phyloP scores from a whole-genome alignment of 2,888 invertebrate genomes.

The Neoitamus cyanurus region DNA sequence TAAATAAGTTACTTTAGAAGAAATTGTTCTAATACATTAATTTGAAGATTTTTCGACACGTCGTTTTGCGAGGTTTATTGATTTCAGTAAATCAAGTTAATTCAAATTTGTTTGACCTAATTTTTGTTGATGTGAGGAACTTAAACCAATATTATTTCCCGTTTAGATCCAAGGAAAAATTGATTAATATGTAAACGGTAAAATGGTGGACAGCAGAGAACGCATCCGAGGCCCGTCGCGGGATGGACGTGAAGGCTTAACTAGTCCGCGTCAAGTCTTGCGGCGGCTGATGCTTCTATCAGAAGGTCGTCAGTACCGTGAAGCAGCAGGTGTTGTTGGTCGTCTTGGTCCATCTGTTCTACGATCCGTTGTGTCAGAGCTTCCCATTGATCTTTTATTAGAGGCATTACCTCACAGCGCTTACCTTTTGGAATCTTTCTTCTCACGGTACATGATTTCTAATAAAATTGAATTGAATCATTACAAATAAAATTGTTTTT shows the following conservation, averaged over 20 bases:
- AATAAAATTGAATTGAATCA: background rate
- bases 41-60: no score
- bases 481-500: background rate
- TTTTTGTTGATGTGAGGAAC: no score
- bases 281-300: conserved; percentile 81
- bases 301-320: conserved; percentile 89
- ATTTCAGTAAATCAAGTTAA: no score
- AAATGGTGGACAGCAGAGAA: conserved; percentile 78
- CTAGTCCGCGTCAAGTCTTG: conserved; percentile 76
- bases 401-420: conserved; percentile 90
- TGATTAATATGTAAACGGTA: conserved; percentile 50
- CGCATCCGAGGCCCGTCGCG: conserved; percentile 75
- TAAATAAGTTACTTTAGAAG: background rate
- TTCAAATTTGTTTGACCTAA: no score
- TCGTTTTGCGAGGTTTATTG: no score
- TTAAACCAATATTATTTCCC: no score
- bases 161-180: background rate
- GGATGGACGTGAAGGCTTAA: conserved; percentile 71
- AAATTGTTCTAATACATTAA: no score
- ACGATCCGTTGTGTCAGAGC: conserved; percentile 78
- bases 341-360: conserved; percentile 84
- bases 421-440: conserved; percentile 85
- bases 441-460: conserved; percentile 69
- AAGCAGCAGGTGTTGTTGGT: conserved; percentile 86
- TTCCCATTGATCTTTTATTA: conserved; percentile 88